Base-by-base conservation (phyloP, 2,888 invertebrate species). In the Pollenia angustigena region DNA sequence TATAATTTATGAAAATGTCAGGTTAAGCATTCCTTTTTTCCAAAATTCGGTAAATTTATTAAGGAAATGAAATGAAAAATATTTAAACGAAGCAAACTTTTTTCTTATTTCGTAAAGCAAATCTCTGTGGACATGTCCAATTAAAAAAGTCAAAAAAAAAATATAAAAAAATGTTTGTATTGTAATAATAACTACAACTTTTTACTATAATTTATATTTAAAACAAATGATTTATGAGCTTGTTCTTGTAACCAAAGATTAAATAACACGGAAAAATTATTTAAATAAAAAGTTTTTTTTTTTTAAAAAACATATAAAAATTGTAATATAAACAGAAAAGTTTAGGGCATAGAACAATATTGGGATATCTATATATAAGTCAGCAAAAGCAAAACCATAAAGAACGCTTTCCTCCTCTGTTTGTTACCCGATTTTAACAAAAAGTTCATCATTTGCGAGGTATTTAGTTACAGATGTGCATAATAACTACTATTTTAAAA, bases 1-100 rank as follows among this genome's bases (percentile, higher is more conserved):
- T 69, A 48, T 62, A 86, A 87, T 88, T 85, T 86, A 88, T 87
- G 87, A 84, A 85, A 87, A 88, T 87, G 88, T 86, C 88, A 88
- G 81, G 81, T 85, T 86, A 82, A 60, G 81, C 68, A 72, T 48
- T 71, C 54, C 64, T 46, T 74, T 48, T 60, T 60, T 50, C 14
- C n/a, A 1, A n/a, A 16, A 3, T 56, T 72, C 9, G n/a, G 14
- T 74, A 40, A 14, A 48, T 50, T 60, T 42, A 14, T 14, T 10
- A 64, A 48, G 11, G 52, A 46, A 54, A 23, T 1, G 6, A 8
- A 7, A 32, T 8, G 8, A 12, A 60, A 72, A 58, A 14, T 42
- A 40, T 11, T 42, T 1, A 14, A 44, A 14, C 6, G n/a, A n/a
- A n/a, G n/a, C n/a, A n/a, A n/a, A n/a, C n/a, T n/a, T n/a, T n/a